These are phyloP conservation scores for Drosophila azteca DNA, from an alignment of 1,140 invertebrate genomes.

Conservation along the genomic window DNA sequence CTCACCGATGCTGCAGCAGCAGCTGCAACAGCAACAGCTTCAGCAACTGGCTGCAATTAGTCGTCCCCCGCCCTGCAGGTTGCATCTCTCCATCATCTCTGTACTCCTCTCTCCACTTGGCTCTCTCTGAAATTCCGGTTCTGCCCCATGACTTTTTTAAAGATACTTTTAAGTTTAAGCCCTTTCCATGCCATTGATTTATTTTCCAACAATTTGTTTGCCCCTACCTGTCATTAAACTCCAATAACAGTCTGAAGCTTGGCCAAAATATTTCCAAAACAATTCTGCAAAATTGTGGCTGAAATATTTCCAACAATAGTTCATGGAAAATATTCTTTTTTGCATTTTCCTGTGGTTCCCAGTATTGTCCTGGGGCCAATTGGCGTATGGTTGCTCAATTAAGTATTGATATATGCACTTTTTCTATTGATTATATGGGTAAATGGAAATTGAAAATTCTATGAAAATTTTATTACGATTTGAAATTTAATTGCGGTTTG, in stretches of 20 bases:
- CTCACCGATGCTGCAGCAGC: constrained; percentile 37
- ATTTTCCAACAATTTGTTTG: constrained; percentile 38
- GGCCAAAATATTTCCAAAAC: not conserved
- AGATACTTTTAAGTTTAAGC: not conserved
- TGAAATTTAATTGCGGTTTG: not conserved
- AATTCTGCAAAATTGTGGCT: constrained; percentile 5
- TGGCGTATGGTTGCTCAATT: constrained; percentile 9
- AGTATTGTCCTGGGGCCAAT: not conserved
- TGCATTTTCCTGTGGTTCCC: not conserved
- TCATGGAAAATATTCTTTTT: constrained; percentile 12
- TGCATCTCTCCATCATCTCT: constrained; percentile 20
- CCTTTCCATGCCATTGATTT: constrained; percentile 47
- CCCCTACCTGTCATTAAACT: constrained; percentile 8
- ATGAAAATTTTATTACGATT: not conserved
- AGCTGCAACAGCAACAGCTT: constrained; percentile 23
- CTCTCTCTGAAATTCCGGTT: constrained; percentile 34
- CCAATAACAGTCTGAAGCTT: not conserved
- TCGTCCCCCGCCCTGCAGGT: constrained; percentile 36
- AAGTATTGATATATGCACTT: not conserved
- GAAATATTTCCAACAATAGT: constrained; percentile 13
- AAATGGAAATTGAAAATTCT: too few relatives aligned
- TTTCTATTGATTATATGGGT: too few relatives aligned
- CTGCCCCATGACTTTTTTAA: not conserved
- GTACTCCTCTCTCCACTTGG: constrained; percentile 13
- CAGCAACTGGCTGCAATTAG: constrained; percentile 63